Conservation (phyloP, 2,113 vertebrate species). For the Trinectes maculatus region DNA sequence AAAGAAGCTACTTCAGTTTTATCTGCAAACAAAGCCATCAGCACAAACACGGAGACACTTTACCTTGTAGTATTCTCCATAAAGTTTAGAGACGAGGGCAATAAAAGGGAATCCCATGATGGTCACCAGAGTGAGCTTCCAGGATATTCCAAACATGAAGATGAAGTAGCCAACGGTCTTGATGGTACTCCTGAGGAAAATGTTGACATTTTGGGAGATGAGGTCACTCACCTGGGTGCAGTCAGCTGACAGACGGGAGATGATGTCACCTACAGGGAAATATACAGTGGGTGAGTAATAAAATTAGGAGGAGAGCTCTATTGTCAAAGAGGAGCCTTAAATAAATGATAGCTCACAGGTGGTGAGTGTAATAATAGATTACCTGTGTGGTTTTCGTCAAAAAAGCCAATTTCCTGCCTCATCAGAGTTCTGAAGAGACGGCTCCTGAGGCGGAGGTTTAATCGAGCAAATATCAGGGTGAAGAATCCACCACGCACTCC, state of each 20-base stretch:
- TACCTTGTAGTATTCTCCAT: constrained; percentile 96
- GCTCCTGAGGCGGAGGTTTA: constrained; percentile 93
- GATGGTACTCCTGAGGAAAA: constrained; percentile 91
- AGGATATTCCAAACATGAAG: constrained; percentile 95
- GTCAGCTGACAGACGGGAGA: constrained; percentile 95
- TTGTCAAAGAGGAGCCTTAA: neutral
- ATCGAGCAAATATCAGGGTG: constrained; percentile 88
- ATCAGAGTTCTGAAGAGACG: constrained; percentile 91
- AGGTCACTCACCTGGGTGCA: constrained; percentile 96
- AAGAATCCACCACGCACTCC: constrained; percentile 94
- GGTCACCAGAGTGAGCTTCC: constrained; percentile 92
- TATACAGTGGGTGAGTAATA: neutral
- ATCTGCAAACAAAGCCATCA: neutral
- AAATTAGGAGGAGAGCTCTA: neutral
- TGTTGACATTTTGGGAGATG: constrained; percentile 94
- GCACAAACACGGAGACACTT: neutral
- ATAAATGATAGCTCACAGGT: no score
- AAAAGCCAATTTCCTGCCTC: constrained; percentile 94
- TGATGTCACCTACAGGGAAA: constrained; percentile 88
- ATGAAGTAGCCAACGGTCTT: constrained; percentile 87
- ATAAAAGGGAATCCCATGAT: constrained; percentile 97
- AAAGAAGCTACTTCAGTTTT: neutral
- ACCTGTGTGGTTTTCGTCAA: constrained; percentile 97
- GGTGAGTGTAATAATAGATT: no score
- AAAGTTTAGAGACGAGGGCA: constrained; percentile 88